Evolutionary conservation across 2,888 invertebrate genomes (phyloP).

Genomic region (Gastrophysa polygoni): DNA sequence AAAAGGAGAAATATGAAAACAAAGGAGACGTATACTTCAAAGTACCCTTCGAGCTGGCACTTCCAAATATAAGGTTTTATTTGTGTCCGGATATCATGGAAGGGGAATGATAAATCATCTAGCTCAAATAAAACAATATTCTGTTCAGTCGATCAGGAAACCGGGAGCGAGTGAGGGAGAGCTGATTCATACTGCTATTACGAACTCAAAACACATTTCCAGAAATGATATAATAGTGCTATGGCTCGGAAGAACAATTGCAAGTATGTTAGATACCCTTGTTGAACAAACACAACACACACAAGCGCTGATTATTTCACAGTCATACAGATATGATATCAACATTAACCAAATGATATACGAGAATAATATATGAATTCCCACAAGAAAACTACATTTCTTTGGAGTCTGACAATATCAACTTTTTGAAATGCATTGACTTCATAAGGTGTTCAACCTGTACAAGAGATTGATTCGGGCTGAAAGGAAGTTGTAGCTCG

Average conservation of each 20-base stretch:
- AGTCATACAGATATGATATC: neutral
- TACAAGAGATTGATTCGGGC: neutral
- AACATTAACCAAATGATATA: neutral
- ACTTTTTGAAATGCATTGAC: neutral
- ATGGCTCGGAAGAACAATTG: neutral
- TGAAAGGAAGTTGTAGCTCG: conserved; percentile 1
- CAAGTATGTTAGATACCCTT: neutral
- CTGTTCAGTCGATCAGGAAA: neutral
- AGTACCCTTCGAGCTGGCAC: neutral
- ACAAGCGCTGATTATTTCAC: neutral
- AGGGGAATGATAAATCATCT: neutral
- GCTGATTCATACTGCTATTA: neutral
- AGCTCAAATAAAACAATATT: neutral
- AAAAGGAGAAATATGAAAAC: neutral
- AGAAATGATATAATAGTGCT: neutral
- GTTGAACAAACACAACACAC: neutral
- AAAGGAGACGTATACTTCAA: neutral
- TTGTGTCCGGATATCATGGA: neutral
- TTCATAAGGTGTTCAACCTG: neutral
- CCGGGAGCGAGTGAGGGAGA: neutral
- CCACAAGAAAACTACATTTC: neutral
- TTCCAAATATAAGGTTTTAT: neutral
- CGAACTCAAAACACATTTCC: neutral
- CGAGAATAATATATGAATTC: neutral
- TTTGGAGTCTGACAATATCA: neutral